phyloP scores from a whole-genome alignment of 2,888 invertebrate species.

The Drosophila pseudotakahashii region DNA sequence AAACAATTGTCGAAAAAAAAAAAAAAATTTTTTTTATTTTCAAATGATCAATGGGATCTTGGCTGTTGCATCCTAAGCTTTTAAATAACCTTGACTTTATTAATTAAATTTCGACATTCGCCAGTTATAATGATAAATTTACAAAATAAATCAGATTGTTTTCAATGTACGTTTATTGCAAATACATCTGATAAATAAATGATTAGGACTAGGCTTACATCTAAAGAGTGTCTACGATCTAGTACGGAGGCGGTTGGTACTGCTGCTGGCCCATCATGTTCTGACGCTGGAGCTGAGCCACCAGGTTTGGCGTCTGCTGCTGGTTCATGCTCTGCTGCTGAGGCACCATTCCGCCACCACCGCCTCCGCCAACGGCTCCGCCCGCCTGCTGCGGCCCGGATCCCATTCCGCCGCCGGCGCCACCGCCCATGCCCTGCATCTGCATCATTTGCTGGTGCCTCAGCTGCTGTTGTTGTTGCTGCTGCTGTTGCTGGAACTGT shows the following conservation, averaged over 20 bases:
- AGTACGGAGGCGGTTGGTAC: slow-evolving; percentile 78
- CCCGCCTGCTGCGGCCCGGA: slow-evolving; percentile 79
- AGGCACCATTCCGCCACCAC: slow-evolving; percentile 82
- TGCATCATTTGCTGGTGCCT: slow-evolving; percentile 89
- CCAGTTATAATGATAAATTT: no score
- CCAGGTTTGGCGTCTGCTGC: slow-evolving; percentile 87
- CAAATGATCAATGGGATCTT: no score
- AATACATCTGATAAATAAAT: slow-evolving; percentile 64
- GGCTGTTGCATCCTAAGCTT: no score
- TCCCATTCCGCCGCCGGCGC: slow-evolving; percentile 72
- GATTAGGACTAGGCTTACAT: slow-evolving; percentile 50
- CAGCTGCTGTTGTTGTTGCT: slow-evolving; percentile 88
- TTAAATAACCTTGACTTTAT: no score
- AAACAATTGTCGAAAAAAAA: no score
- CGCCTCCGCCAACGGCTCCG: slow-evolving; percentile 79
- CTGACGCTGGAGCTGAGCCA: slow-evolving; percentile 88
- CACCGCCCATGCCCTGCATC: slow-evolving; percentile 85
- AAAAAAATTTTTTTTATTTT: no score
- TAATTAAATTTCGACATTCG: no score
- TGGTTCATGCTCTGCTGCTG: slow-evolving; percentile 85
- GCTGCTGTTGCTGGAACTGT: slow-evolving; percentile 84
- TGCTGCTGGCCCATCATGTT: slow-evolving; percentile 83
- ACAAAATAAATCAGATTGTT: background rate
- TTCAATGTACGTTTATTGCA: slow-evolving; percentile 60
- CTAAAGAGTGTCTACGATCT: slow-evolving; percentile 39